Conservation (phyloP, 1,140 invertebrate genomes). For the Potamilus streckersoni region DNA sequence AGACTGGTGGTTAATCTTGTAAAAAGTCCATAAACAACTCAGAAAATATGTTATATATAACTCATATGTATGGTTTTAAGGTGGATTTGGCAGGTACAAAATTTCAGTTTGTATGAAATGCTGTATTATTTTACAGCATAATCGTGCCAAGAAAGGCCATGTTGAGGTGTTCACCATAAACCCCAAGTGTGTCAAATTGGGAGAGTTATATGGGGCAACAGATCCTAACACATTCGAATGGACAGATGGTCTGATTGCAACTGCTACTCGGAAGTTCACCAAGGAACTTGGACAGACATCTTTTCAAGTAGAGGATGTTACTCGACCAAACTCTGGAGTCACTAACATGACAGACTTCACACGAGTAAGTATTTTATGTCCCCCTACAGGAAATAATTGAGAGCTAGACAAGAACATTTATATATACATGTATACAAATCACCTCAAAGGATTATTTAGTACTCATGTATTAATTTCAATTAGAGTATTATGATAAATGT, state of each 20-base stretch:
- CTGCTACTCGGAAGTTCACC: slow-evolving; percentile 57
- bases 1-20: no score
- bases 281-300: slow-evolving; percentile 42
- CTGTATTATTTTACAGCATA: slow-evolving; percentile 34
- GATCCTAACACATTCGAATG: slow-evolving; percentile 85
- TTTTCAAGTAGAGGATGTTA: slow-evolving; percentile 30
- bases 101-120: no score
- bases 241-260: slow-evolving; percentile 77
- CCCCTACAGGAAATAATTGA: slow-evolving; percentile 6
- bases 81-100: no score
- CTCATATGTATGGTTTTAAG: no score
- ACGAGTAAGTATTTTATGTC: slow-evolving; percentile 13
- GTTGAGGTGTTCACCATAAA: slow-evolving; percentile 79
- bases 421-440: no score
- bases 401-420: background rate
- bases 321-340: slow-evolving; percentile 20
- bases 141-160: slow-evolving; percentile 59
- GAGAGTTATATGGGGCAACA: slow-evolving; percentile 87
- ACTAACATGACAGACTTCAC: slow-evolving; percentile 33
- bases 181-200: slow-evolving; percentile 82
- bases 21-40: no score
- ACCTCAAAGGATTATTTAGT: no score
- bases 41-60: no score
- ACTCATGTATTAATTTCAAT: no score
- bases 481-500: no score